Evolutionary conservation across 1,140 invertebrate species (phyloP).

Genomic region (Macrobrachium rosenbergii): DNA sequence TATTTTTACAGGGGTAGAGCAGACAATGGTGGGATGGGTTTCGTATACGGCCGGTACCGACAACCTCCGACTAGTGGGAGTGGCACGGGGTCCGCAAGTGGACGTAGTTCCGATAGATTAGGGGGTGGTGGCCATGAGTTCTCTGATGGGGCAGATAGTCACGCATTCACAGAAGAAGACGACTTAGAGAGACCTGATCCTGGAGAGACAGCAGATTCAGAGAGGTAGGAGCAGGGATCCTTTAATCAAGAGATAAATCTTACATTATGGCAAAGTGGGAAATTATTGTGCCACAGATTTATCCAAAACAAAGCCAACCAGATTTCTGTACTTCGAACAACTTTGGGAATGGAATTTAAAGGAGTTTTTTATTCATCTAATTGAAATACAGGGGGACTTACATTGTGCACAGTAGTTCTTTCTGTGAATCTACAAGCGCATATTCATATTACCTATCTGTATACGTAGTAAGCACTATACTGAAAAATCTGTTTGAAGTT

Average conservation of each 20-base stretch:
- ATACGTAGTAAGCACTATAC: too few relatives aligned
- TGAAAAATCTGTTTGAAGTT: too few relatives aligned
- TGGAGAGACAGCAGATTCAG: slow-evolving; percentile 61
- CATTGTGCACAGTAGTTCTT: too few relatives aligned
- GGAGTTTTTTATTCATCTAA: neutral
- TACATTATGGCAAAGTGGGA: slow-evolving; percentile 71
- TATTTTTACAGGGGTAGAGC: slow-evolving; percentile 71
- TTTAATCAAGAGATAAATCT: slow-evolving; percentile 74
- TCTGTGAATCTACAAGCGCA: too few relatives aligned
- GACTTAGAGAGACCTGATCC: slow-evolving; percentile 63
- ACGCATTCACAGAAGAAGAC: slow-evolving; percentile 61
- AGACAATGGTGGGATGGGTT: slow-evolving; percentile 77
- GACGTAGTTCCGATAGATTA: slow-evolving; percentile 62
- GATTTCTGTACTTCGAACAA: neutral
- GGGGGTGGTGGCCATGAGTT: slow-evolving; percentile 59
- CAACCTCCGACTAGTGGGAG: slow-evolving; percentile 75
- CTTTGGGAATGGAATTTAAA: neutral
- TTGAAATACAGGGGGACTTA: too few relatives aligned
- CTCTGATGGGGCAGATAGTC: slow-evolving; percentile 60
- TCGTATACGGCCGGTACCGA: slow-evolving; percentile 85
- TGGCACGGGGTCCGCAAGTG: slow-evolving; percentile 72
- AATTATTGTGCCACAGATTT: neutral
- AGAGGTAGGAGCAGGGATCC: slow-evolving; percentile 50
- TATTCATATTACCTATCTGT: too few relatives aligned
- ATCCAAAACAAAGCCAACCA: too few relatives aligned